These are phyloP conservation scores for Lasaia peninsularis DNA, from an alignment of 1,140 invertebrate genomes.

Conservation along the genomic window DNA sequence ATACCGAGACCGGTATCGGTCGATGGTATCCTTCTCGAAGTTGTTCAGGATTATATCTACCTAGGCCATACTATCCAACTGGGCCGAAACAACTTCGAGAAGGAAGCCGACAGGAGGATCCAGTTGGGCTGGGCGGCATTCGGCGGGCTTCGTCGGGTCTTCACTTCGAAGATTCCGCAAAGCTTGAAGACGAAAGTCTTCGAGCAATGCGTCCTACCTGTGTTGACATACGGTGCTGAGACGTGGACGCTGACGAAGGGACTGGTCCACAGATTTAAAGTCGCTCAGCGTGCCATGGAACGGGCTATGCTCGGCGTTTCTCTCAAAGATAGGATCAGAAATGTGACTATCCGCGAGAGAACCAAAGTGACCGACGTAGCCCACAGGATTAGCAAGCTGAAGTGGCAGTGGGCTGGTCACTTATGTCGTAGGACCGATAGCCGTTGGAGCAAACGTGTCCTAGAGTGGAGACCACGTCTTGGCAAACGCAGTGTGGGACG, in stretches of 20 bases:
- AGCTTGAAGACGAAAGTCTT: constrained; percentile 15
- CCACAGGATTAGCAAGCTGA: too few species aligned
- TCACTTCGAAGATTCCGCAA: constrained; percentile 11
- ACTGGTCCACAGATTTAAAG: constrained; percentile 12
- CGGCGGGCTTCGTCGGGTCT: constrained; percentile 13
- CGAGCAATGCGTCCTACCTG: not conserved
- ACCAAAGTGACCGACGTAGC: too few species aligned
- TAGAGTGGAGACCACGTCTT: too few species aligned
- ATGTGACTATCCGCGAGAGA: too few species aligned
- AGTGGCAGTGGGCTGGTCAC: too few species aligned
- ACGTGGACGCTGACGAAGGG: constrained; percentile 3
- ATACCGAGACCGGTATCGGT: constrained; percentile 7
- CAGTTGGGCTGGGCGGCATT: constrained; percentile 19
- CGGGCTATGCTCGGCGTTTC: too few species aligned
- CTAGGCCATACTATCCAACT: constrained; percentile 18
- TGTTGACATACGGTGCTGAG: too few species aligned
- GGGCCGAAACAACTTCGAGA: constrained; percentile 22
- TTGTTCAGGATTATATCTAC: constrained; percentile 22
- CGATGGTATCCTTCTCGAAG: constrained; percentile 15
- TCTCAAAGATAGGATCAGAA: too few species aligned
- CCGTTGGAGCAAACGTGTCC: too few species aligned
- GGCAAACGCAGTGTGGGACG: too few species aligned
- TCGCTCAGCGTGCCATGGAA: not conserved
- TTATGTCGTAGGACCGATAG: too few species aligned
- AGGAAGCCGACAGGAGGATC: constrained; percentile 6